These are phyloP conservation scores for Semibalanus balanoides DNA, from an alignment of 1,140 invertebrate species.

Conservation along the genomic window DNA sequence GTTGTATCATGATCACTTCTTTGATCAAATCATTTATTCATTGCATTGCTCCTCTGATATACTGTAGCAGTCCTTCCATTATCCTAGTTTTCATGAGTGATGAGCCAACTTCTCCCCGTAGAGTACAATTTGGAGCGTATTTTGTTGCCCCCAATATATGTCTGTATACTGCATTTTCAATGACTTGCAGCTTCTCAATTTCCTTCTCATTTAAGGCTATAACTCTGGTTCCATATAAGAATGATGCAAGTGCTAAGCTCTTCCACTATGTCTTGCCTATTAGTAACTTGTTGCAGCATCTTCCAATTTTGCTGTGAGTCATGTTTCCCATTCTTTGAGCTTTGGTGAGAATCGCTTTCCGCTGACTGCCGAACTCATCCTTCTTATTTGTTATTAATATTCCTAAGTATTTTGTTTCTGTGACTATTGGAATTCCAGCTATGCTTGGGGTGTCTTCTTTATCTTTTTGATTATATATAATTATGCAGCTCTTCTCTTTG, in stretches of 20 bases:
- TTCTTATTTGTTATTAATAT: neutral
- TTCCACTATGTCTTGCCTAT: neutral
- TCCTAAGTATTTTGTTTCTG: neutral
- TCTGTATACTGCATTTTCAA: neutral
- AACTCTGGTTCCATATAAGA: neutral
- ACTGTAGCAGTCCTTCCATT: neutral
- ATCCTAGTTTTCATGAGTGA: neutral
- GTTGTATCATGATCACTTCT: too few relatives aligned
- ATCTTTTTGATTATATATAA: neutral
- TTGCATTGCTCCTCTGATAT: too few relatives aligned
- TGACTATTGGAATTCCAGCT: neutral
- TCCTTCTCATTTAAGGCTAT: neutral
- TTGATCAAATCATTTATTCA: too few relatives aligned
- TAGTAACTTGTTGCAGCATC: neutral
- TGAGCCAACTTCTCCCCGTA: too few relatives aligned
- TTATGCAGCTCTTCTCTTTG: too few relatives aligned
- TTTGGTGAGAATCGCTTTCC: too few relatives aligned
- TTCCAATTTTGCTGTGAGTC: neutral
- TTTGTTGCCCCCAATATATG: neutral
- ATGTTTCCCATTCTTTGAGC: too few relatives aligned
- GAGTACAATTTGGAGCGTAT: neutral
- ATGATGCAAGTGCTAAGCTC: neutral
- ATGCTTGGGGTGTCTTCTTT: neutral
- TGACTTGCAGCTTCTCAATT: neutral
- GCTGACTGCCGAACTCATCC: neutral